Percentiles rank a stretch among this genome's conserved stretches.
Evolutionary conservation across 2,113 vertebrate genomes (phyloP).

Genomic region (Anthoscopus minutus): DNA sequence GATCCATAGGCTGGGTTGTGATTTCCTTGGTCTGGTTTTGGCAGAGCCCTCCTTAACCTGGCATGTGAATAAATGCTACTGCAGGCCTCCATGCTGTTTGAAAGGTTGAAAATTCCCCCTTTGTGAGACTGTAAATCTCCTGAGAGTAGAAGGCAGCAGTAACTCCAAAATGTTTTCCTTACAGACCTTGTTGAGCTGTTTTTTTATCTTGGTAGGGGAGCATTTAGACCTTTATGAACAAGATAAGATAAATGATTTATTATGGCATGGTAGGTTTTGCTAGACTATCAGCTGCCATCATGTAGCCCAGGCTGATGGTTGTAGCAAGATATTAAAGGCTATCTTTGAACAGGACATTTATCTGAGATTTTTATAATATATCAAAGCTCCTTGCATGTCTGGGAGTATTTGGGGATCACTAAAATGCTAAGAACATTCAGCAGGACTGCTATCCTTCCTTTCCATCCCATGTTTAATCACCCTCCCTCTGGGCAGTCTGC

Average conservation of each 20-base stretch:
- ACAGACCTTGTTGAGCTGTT: slow-evolving; percentile 1
- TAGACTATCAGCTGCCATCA: slow-evolving; percentile 36
- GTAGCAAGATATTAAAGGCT: slow-evolving; percentile 18
- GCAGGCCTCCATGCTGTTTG: background rate
- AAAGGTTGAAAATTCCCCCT: background rate
- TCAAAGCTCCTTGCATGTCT: slow-evolving; percentile 21
- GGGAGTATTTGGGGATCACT: background rate
- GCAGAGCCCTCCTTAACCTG: background rate
- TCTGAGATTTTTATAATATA: slow-evolving; percentile 22
- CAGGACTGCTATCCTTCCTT: background rate
- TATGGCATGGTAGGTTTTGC: slow-evolving; percentile 24
- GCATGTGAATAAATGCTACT: background rate
- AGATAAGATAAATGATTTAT: slow-evolving; percentile 57
- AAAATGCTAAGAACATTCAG: background rate
- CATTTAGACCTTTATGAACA: slow-evolving; percentile 40
- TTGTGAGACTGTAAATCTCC: background rate
- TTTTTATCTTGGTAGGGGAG: slow-evolving; percentile 7
- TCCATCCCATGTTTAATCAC: background rate
- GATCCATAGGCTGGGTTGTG: background rate
- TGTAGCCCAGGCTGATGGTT: slow-evolving; percentile 15
- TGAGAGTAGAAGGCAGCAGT: background rate
- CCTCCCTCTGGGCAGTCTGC: background rate
- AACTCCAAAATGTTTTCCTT: slow-evolving; percentile 5
- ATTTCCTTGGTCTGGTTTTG: background rate
- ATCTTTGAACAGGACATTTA: slow-evolving; percentile 33